phyloP scores from a whole-genome alignment of 1,140 invertebrate genomes.

The Mesaphorura yosii region DNA sequence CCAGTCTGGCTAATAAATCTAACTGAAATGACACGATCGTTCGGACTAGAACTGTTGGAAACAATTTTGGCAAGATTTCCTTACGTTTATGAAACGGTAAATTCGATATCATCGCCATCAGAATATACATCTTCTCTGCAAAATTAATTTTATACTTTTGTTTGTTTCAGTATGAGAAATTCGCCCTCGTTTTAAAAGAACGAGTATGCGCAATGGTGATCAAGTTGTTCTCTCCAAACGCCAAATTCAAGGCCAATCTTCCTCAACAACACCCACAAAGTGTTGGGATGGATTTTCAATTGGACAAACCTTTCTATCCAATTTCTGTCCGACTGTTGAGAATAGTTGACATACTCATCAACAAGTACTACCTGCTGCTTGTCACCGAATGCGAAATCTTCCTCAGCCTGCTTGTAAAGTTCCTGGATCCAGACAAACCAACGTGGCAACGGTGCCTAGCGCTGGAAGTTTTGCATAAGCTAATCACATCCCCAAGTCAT shows the following conservation, averaged over 20 bases:
- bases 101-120: constrained; percentile 1
- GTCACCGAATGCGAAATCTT: constrained; percentile 99
- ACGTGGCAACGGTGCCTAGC: constrained; percentile 89
- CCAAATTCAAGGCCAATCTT: constrained; percentile 64
- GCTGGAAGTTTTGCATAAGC: constrained; percentile 88
- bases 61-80: constrained; percentile 84
- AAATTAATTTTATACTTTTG: constrained; percentile 20
- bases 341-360: constrained; percentile 83
- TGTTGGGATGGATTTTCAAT: constrained; percentile 35
- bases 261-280: constrained; percentile 31
- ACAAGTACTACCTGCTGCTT: constrained; percentile 83
- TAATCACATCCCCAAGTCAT: constrained; percentile 75
- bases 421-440: constrained; percentile 90
- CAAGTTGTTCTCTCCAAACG: constrained; percentile 93
- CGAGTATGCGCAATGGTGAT: constrained; percentile 94
- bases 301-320: constrained; percentile 90
- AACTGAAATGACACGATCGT: constrained; percentile 92
- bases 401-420: constrained; percentile 89
- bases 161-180: constrained; percentile 73
- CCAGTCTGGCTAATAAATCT: constrained; percentile 89
- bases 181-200: constrained; percentile 88
- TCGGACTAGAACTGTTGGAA: constrained; percentile 89
- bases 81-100: constrained; percentile 80
- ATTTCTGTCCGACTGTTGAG: constrained; percentile 88
- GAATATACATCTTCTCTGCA: not conserved